Base-by-base conservation (phyloP, 2,888 invertebrate species). In the Netelia melanura region DNA sequence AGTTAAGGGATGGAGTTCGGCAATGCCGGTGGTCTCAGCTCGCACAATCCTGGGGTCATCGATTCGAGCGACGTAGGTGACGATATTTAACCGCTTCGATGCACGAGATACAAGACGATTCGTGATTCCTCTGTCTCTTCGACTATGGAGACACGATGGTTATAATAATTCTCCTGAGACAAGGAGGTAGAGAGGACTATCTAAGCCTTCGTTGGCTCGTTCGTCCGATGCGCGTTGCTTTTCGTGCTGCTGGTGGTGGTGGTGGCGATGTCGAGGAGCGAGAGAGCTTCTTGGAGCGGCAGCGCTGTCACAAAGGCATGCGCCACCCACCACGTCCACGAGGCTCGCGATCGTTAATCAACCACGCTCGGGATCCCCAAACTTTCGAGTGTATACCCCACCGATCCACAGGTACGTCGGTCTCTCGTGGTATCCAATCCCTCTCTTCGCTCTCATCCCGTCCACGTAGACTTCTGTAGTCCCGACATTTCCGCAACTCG, bases 301-400 rank as follows among this genome's bases (percentile, higher is more conserved):
- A 91, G 89, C 90, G 90, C 93, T 94, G 93, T 94, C 93, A 94
- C 93, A 93, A 93, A 94, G 92, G 93, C 93, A 93, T 93, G 93
- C 92, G 93, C 93, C 93, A 94, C 93, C 93, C 93, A 94, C 93
- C 93, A 91, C 92, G 93, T 90, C 90, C 91, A 90, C 91, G 91
- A 90, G 91, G 90, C 90, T 91, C 90, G 89, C 84, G 85, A 93
- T 93, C 93, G 93, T 93, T 93, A 93, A 93, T 93, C 93, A 93
- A 93, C 91, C 91, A 91, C 91, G 91, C 89, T 58, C 90, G 92
- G 92, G 92, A 92, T 74, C 65, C 92, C 91, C 90, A 89, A 92
- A 92, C 92, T 92, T 91, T 92, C 91, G 89, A 92, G 91, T 72
- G 91, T 90, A 92, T 38, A 65, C 48, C 80, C 80, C 58, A 65